A percentile compares a stretch with the other conserved stretches of the same genome.
phyloP scores from a whole-genome alignment of 2,888 invertebrate genomes.

The Cheilosia vernalis region DNA sequence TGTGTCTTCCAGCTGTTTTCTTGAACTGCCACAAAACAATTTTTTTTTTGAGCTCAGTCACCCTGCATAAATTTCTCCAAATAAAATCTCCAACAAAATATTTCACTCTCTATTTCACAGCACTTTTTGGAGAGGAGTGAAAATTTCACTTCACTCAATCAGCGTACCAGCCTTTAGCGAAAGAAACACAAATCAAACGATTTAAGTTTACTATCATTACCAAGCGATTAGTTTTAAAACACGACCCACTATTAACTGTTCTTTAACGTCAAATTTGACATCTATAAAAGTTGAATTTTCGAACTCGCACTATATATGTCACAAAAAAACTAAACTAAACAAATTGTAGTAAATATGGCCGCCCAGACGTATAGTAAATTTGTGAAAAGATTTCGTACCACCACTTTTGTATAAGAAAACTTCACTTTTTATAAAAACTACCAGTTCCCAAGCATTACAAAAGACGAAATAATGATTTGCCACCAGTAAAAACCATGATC shows the following conservation, averaged over 20 bases:
- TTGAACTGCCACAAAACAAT: too few relatives aligned
- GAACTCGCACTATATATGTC: slow-evolving; percentile 53
- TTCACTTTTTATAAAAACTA: slow-evolving; percentile 41
- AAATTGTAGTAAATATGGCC: slow-evolving; percentile 75
- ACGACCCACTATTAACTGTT: neutral
- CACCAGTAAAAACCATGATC: slow-evolving; percentile 26
- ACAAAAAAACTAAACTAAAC: slow-evolving; percentile 73
- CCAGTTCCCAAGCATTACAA: slow-evolving; percentile 33
- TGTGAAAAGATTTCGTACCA: slow-evolving; percentile 73
- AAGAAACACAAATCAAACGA: too few relatives aligned
- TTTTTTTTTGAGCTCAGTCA: too few relatives aligned
- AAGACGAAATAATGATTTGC: slow-evolving; percentile 50
- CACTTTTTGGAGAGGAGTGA: too few relatives aligned
- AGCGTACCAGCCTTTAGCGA: too few relatives aligned
- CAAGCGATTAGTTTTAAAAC: neutral
- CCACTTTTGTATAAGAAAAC: slow-evolving; percentile 68
- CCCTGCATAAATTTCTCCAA: too few relatives aligned
- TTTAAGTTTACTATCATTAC: too few relatives aligned
- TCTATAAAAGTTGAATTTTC: neutral
- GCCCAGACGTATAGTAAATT: slow-evolving; percentile 75
- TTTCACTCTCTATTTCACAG: too few relatives aligned
- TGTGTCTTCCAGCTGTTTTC: too few relatives aligned
- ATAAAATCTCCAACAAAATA: too few relatives aligned
- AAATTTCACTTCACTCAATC: too few relatives aligned
- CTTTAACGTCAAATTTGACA: slow-evolving; percentile 31